phyloP scores from a whole-genome alignment of 2,797 vertebrate species.

The Lates japonicus region DNA sequence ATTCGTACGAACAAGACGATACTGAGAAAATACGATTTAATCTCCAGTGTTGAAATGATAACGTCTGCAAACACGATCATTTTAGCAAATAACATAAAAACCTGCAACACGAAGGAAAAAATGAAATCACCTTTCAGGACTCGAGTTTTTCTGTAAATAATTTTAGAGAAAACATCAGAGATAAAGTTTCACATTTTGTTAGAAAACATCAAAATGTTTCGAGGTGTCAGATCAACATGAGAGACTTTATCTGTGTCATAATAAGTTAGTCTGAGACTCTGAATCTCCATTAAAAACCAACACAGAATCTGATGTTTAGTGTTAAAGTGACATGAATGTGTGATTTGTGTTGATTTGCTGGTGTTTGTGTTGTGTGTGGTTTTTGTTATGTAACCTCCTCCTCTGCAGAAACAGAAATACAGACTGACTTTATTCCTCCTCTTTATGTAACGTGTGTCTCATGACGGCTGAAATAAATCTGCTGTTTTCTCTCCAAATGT shows the following conservation, averaged over 20 bases:
- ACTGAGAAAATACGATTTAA: too few relatives aligned
- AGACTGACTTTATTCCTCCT: constrained; percentile 31
- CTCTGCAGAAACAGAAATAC: constrained; percentile 30
- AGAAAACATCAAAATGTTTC: too few relatives aligned
- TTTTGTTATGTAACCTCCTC: constrained; percentile 36
- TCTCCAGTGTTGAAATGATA: too few relatives aligned
- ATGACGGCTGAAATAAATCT: constrained; percentile 56
- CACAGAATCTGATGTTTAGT: not conserved
- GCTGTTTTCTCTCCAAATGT: constrained; percentile 23
- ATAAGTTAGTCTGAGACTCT: too few relatives aligned
- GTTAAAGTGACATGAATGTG: constrained; percentile 8
- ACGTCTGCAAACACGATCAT: too few relatives aligned
- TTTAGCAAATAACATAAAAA: too few relatives aligned
- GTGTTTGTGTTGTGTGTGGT: constrained; percentile 5
- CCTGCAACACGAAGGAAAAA: too few relatives aligned
- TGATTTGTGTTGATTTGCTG: constrained; percentile 1
- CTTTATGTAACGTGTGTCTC: constrained; percentile 40
- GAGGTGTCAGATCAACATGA: too few relatives aligned
- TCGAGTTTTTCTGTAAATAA: not conserved
- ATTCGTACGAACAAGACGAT: too few relatives aligned
- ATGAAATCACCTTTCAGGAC: not conserved
- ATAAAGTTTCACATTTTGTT: too few relatives aligned
- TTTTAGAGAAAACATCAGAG: too few relatives aligned
- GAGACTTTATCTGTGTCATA: too few relatives aligned
- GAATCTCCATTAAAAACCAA: not conserved